Base-by-base conservation (phyloP, 1,140 invertebrate genomes). In the Propsilocerus akamusi region DNA sequence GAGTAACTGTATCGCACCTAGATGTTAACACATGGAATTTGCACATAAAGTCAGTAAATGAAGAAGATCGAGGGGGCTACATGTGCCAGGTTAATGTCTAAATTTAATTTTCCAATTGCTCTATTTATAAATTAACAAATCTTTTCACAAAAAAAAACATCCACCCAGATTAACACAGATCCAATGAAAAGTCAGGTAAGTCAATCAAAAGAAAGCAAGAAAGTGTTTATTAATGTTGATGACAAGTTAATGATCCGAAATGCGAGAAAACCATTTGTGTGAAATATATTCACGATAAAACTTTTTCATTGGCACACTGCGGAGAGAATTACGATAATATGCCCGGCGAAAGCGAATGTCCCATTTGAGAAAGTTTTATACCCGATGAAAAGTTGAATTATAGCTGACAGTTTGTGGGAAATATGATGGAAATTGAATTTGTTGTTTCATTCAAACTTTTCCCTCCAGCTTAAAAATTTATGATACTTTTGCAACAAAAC, bases 121-220 rank as follows among this genome's bases (percentile, higher is more conserved):
- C n/a, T n/a, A n/a, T n/a, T n/a, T n/a, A n/a, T n/a, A n/a, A n/a
- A n/a, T n/a, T n/a, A n/a, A n/a, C n/a, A n/a, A n/a, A n/a, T n/a
- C n/a, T n/a, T n/a, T n/a, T n/a, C n/a, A n/a, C n/a, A n/a, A n/a
- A n/a, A n/a, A n/a, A n/a, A n/a, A n/a, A 8, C 28, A 8, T 30
- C n/a, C 28, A 8, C 8, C n/a, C n/a, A 8, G 17, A 75, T 78
- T 56, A 82, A 85, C 65, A 81, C 83, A 49, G 81, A 87, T 66
- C 84, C 86, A 7, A 86, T 89, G 81, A 81, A 83, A 59, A 81
- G 76, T 60, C 82, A 85, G 73, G 82, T 86, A 64, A 70, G 69
- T 56, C 26, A 41, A 32, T 24, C 28, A 46, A 12, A 24, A 24
- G 46, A 26, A 25, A 47, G 12, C 46, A 26, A 26, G 28, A 32